Evolutionary conservation across 2,888 invertebrate species (phyloP), one percentile per base, ranked within the genome.

Genomic region (Lasioglossum oenotherae): DNA sequence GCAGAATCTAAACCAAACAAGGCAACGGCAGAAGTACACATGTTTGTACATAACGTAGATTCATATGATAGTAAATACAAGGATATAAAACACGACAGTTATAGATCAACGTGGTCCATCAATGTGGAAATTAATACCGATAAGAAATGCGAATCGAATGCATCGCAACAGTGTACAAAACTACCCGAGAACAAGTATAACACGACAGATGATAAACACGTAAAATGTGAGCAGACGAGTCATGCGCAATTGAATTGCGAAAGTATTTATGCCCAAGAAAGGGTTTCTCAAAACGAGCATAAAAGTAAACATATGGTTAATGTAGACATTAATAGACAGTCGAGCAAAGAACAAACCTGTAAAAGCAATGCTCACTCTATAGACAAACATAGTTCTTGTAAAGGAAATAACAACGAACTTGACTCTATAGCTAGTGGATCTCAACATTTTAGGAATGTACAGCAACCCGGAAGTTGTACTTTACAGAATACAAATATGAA

Each of bases 401-500:
- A 41, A 64, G 35, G 53, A 27, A 72, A 41, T 19, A 82, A 38
- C 35, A 23, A 27, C 1, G 64, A 27, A 46, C 5, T 53, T 10
- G 84, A 86, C 19, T 67, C 81, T 12, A 38, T 23, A 23, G n/a
- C 12, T 14, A 74, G 60, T 49, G 19, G 1, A 12, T 16, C 57
- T 38, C 80, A 77, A 41, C 73, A 75, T 35, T 73, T 44, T 14
- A 80, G 27, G n/a, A 84, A 72, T 38, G 0, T 60, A 49, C 53
- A 35, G 5, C 57, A 88, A 64, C 16, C 67, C 38, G 41, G 67
- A 35, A 73, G 35, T 31, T 64, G 76, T 72, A 82, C 57, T 46
- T 76, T 19, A 1, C 85, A 86, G 10, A 79, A 64, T 60, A 23
- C 49, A 67, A 77, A 71, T n/a, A 41, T 41, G 5, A 86, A 81